Percentiles rank a stretch among this genome's conserved stretches.
phyloP scores from a whole-genome alignment of 2,888 invertebrate species.

The Melinaea marsaeus region DNA sequence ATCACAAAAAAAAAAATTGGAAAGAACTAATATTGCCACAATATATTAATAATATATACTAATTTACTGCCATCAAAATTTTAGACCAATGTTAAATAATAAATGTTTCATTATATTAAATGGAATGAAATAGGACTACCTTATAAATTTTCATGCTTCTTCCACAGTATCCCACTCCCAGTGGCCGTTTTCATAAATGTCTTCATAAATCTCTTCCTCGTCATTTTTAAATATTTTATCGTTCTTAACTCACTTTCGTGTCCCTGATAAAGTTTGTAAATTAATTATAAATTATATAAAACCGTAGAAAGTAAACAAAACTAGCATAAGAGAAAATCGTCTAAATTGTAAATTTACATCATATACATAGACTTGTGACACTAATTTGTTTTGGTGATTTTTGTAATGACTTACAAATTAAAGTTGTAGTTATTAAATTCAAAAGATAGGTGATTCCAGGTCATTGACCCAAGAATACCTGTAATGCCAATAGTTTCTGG shows the following conservation, averaged over 20 bases:
- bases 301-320: neutral
- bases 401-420: too few relatives aligned
- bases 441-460: too few relatives aligned
- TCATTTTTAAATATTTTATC: constrained; percentile 34
- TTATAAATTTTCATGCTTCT: constrained; percentile 40
- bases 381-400: too few relatives aligned
- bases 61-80: neutral
- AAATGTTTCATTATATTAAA: constrained; percentile 6
- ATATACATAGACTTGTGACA: neutral
- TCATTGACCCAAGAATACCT: too few relatives aligned
- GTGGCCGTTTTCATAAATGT: constrained; percentile 48
- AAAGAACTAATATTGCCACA: too few relatives aligned
- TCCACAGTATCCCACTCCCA: constrained; percentile 58
- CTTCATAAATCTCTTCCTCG: constrained; percentile 34
- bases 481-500: too few relatives aligned
- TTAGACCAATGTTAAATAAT: neutral
- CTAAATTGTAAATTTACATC: neutral
- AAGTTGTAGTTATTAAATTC: neutral
- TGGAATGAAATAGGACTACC: constrained; percentile 31
- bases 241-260: constrained; percentile 20
- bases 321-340: constrained; percentile 3
- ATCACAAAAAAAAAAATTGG: too few relatives aligned
- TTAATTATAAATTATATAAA: neutral
- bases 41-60: too few relatives aligned
- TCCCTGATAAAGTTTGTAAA: neutral